Conservation (phyloP, 2,888 invertebrate genomes). For the Caenorhabditis zanzibari region DNA sequence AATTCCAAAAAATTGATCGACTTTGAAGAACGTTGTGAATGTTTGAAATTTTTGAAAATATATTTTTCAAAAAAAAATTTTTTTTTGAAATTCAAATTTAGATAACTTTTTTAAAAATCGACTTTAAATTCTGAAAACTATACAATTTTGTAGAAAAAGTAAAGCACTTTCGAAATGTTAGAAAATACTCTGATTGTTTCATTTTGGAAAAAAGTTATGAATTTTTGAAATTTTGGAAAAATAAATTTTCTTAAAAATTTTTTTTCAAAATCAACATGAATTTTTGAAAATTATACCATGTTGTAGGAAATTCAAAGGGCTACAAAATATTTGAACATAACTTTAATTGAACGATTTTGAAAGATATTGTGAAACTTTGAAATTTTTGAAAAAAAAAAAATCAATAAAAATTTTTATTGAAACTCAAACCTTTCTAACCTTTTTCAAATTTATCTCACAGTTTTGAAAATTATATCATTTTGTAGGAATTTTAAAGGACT, state of each 20-base stretch:
- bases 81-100: neutral
- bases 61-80: neutral
- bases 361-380: no score
- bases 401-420: no score
- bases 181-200: neutral
- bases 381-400: no score
- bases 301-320: slow-evolving; percentile 1
- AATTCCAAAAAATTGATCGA: neutral
- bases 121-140: no score
- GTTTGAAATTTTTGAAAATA: no score
- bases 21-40: neutral
- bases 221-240: neutral
- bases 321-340: neutral
- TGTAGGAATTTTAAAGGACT: neutral
- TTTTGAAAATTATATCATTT: neutral
- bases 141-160: neutral
- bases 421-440: no score
- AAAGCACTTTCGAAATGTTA: neutral
- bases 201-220: neutral
- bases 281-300: neutral
- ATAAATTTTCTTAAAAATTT: neutral
- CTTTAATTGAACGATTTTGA: no score
- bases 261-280: neutral
- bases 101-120: neutral
- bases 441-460: no score